A percentile compares a stretch with the other conserved stretches of the same genome.
Evolutionary conservation across 2,797 vertebrate species (phyloP).

Genomic region (Alectoris magna): DNA sequence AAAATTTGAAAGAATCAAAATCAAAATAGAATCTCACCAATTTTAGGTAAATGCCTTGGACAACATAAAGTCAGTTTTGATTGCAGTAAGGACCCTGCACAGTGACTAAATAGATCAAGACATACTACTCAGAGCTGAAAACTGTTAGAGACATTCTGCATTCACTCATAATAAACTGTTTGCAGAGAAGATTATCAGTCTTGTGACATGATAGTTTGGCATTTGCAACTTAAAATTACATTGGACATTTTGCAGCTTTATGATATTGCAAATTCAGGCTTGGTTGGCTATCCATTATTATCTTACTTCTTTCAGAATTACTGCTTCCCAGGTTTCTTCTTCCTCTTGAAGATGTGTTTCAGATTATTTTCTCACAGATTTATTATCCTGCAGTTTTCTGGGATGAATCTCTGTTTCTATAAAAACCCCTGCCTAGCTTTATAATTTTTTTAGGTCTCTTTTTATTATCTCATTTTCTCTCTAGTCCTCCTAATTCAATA

Average conservation of each 20-base stretch:
- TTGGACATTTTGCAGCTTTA: conserved; percentile 50
- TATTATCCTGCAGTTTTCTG: conserved; percentile 49
- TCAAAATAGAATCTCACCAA: not conserved
- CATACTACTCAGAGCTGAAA: not conserved
- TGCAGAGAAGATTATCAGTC: conserved; percentile 12
- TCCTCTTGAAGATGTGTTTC: conserved; percentile 45
- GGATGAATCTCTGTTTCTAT: conserved; percentile 54
- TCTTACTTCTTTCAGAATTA: conserved; percentile 49
- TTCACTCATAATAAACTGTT: conserved; percentile 17
- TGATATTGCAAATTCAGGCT: conserved; percentile 56
- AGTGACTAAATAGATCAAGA: conserved; percentile 5
- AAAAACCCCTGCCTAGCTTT: conserved; percentile 45
- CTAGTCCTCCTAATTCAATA: conserved; percentile 65
- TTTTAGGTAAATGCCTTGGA: not conserved
- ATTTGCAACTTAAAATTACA: conserved; percentile 53
- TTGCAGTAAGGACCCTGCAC: not conserved
- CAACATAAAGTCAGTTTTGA: not conserved
- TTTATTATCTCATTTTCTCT: conserved; percentile 72
- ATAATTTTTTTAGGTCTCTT: conserved; percentile 62
- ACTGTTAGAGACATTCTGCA: not conserved
- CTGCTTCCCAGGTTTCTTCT: conserved; percentile 35
- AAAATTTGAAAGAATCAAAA: not conserved
- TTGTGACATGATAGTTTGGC: conserved; percentile 33
- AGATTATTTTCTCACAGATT: conserved; percentile 64
- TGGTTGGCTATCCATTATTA: conserved; percentile 44